Base-by-base conservation (phyloP, 1,140 invertebrate species). In the Plutomurus gul region DNA sequence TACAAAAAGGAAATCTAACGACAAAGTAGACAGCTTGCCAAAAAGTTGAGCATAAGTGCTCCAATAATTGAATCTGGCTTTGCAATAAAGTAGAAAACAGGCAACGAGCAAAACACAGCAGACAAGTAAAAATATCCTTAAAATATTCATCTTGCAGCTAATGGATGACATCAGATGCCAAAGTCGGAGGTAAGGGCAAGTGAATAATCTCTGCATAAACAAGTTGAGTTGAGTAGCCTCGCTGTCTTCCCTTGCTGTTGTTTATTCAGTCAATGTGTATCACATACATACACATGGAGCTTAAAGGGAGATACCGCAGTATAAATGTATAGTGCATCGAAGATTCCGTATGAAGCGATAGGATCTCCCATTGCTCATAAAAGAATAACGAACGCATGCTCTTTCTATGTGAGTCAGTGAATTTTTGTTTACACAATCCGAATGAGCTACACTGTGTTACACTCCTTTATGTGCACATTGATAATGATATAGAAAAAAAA, bases 191-290 rank as follows among this genome's bases (percentile, higher is more conserved):
- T 6, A 43, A 33, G 30, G 13, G 30, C 56, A 65, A 65, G 56
- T 65, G 56, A 65, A 65, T 65, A 30, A 65, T 65, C 56, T 65
- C 30, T 65, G 27, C 36, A 30, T 65, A 65, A 65, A 65, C 56
- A 65, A 65, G 56, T 33, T 65, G 56, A 27, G 56, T 65, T 65
- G 56, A 65, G 56, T 65, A 65, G 56, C 56, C 56, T 65, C n/a
- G n/a, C 56, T 65, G 25, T 65, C 56, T 33, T n/a, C 25, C 36
- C 36, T 65, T 33, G 30, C 30, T 65, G 56, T 36, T 65, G 56
- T 33, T 65, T 65, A 30, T 33, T 65, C 56, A 65, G 56, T 27
- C 56, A 65, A n/a, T n/a, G n/a, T n/a, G n/a, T n/a, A n/a, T n/a
- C n/a, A n/a, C n/a, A n/a, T n/a, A n/a, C n/a, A n/a, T n/a, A n/a